Evolutionary conservation across 2,113 vertebrate species (phyloP).

Genomic region (Promerops cafer): DNA sequence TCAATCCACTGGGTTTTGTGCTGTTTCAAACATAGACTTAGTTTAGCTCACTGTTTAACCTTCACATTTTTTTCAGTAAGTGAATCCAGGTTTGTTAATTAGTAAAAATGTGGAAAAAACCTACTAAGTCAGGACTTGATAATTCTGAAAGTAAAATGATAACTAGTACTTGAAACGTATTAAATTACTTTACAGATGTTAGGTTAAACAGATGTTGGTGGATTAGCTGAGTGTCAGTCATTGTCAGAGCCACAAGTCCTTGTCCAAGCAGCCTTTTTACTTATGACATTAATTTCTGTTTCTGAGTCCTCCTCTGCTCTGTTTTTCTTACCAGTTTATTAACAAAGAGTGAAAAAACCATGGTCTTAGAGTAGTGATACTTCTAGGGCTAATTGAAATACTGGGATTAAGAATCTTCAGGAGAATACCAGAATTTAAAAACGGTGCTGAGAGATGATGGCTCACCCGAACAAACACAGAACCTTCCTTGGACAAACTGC

Average conservation of each 20-base stretch:
- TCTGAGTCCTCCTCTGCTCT: neutral
- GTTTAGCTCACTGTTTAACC: neutral
- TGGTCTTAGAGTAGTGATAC: neutral
- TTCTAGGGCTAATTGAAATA: neutral
- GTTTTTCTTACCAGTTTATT: neutral
- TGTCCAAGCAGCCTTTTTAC: neutral
- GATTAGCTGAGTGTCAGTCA: neutral
- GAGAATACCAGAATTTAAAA: neutral
- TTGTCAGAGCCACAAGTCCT: neutral
- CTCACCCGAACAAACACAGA: neutral
- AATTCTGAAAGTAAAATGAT: neutral
- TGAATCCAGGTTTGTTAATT: neutral
- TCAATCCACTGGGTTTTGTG: neutral
- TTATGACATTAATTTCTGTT: neutral
- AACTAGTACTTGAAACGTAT: neutral
- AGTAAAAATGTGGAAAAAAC: neutral
- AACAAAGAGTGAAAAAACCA: neutral
- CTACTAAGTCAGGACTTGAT: neutral
- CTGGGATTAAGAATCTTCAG: neutral
- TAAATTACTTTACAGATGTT: neutral
- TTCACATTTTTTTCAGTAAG: neutral
- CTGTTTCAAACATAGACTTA: neutral
- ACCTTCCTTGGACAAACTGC: neutral
- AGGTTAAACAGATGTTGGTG: neutral
- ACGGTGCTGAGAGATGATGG: neutral